phyloP scores from a whole-genome alignment of 2,113 vertebrate genomes.

The Poecilia latipinna region DNA sequence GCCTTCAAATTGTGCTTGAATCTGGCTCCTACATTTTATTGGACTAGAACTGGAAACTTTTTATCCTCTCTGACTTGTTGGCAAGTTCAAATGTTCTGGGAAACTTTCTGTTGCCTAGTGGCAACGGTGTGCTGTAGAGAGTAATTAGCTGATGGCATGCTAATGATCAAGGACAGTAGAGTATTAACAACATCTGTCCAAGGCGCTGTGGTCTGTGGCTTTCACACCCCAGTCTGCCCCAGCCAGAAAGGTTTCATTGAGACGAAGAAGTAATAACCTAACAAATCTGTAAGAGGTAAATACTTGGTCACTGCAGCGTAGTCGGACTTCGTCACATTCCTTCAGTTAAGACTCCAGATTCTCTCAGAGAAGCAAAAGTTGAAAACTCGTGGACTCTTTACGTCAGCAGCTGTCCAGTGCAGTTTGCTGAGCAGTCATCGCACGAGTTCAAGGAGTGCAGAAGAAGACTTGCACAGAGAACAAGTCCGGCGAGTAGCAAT shows the following conservation, averaged over 20 bases:
- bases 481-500: constrained; percentile 13
- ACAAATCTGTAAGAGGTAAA: background rate
- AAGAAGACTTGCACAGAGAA: constrained; percentile 27
- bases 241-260: background rate
- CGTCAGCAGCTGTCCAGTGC: constrained; percentile 27
- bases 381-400: constrained; percentile 2
- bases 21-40: too few species aligned
- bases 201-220: too few species aligned
- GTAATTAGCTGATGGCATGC: too few species aligned
- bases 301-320: background rate
- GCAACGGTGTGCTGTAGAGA: too few species aligned
- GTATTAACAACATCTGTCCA: too few species aligned
- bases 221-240: too few species aligned
- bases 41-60: too few species aligned
- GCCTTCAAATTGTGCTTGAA: too few species aligned
- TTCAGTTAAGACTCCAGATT: background rate
- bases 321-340: background rate
- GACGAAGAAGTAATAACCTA: background rate
- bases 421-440: constrained; percentile 1
- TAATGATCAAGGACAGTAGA: too few species aligned
- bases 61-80: too few species aligned
- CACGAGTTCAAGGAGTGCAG: constrained; percentile 15
- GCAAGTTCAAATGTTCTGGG: too few species aligned
- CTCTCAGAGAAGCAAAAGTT: background rate
- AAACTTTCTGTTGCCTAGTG: too few species aligned